Percentiles rank a stretch among this genome's conserved stretches.
These are phyloP conservation scores for Semnornis frantzii DNA, from an alignment of 2,113 vertebrate genomes.

Conservation along the genomic window DNA sequence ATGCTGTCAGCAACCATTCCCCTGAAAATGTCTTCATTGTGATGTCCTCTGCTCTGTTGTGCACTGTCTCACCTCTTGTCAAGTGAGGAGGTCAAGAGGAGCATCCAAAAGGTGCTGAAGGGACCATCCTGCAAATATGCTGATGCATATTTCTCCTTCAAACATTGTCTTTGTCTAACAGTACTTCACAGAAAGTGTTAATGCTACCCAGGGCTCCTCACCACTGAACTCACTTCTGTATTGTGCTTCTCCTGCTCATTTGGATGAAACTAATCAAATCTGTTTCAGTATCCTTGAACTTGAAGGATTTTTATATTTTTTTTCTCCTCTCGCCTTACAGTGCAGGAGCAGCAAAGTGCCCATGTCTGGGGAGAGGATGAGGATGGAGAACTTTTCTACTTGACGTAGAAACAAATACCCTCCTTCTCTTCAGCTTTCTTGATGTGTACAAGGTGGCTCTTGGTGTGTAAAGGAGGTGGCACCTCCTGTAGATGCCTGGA, in stretches of 20 bases:
- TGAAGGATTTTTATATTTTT: neutral
- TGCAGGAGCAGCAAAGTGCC: neutral
- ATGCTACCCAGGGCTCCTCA: neutral
- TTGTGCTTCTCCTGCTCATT: neutral
- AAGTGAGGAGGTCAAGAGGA: neutral
- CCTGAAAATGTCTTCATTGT: neutral
- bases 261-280: neutral
- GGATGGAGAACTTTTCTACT: neutral
- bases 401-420: neutral
- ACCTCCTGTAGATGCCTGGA: neutral
- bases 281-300: neutral
- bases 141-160: neutral
- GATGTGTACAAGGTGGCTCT: neutral
- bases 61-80: neutral
- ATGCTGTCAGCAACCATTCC: slow-evolving; percentile 9
- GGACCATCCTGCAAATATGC: neutral
- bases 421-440: neutral
- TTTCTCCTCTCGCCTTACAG: neutral
- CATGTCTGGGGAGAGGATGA: neutral
- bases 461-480: no score
- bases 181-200: neutral
- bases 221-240: rapidly evolving
- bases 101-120: neutral
- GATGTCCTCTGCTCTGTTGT: neutral
- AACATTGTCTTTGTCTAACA: neutral